These are phyloP conservation scores for Phoeniculus purpureus DNA, from an alignment of 2,797 vertebrate genomes.

Conservation along the genomic window DNA sequence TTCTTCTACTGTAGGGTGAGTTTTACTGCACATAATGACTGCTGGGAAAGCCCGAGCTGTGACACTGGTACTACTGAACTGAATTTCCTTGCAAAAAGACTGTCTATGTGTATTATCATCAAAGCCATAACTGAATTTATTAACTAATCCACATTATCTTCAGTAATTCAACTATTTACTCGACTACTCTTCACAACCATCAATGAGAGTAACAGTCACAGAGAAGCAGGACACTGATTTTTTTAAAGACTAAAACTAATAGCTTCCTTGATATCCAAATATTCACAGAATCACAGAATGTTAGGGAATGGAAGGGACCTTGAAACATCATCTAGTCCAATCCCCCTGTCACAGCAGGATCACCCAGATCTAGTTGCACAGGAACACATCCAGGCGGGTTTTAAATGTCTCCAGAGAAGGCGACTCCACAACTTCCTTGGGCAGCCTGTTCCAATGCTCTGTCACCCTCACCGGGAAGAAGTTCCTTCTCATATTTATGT, in stretches of 20 bases:
- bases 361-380: too few relatives aligned
- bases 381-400: too few relatives aligned
- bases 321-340: too few relatives aligned
- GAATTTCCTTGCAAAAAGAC: background rate
- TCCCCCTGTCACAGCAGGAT: too few relatives aligned
- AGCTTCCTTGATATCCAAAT: background rate
- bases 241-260: background rate
- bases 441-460: too few relatives aligned
- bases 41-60: background rate
- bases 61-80: background rate
- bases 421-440: too few relatives aligned
- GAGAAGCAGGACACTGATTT: accelerated
- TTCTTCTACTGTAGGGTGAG: background rate
- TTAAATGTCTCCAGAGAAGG: too few relatives aligned
- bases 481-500: too few relatives aligned
- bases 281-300: too few relatives aligned
- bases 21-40: background rate
- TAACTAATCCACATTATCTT: background rate
- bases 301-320: too few relatives aligned
- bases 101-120: background rate
- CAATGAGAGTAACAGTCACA: background rate
- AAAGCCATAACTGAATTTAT: background rate
- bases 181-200: background rate
- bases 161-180: background rate
- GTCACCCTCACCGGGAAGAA: too few relatives aligned